Evolutionary conservation across 1,140 invertebrate species (phyloP), one percentile per base, ranked within the genome.

Genomic region (Hirudo medicinalis): DNA sequence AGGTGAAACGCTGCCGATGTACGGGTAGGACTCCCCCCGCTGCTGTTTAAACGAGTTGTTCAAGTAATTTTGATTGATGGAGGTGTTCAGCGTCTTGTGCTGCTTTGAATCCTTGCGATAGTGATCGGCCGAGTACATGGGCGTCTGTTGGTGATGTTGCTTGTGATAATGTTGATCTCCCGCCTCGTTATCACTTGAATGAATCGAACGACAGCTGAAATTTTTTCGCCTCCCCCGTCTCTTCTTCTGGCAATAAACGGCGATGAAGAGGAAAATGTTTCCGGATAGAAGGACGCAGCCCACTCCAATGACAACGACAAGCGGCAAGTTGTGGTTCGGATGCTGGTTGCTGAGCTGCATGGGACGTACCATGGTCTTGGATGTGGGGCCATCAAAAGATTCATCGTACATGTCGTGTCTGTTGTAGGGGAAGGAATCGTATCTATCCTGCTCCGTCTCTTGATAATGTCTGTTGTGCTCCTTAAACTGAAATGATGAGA

Each of bases 241-340:
- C 77, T 94, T 91, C 19, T 91, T 84, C 78, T 94, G 91, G 79
- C 94, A 94, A 77, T 93, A 95, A 0, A 95, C 90, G 2, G 91
- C 92, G 49, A 91, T 91, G 78, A 95, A 94, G 76, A 96, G 91
- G 17, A 96, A 83, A 0, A 94, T 89, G 78, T 95, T 95, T 9
- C 95, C 82, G 74, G 94, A 89, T 20, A 95, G 84, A 27, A 95
- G 80, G 4, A 89, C 91, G 76, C 91, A 92, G 2, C 93, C 93
- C 71, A 96, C 92, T 22, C 91, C 91, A 75, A 96, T 91, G 3
- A 91, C 94, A 0, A 94, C 89, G 78, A 89, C 90, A 6, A 94
- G 80, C 0, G 91, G 91, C 0, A 91, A 13, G 22, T 49, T 49
- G 32, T 70, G 36, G 69, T 70, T 22, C 29, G 3, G 20, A 13